phyloP scores from a whole-genome alignment of 2,888 invertebrate species.

The Rhopalosiphum nymphaeae region DNA sequence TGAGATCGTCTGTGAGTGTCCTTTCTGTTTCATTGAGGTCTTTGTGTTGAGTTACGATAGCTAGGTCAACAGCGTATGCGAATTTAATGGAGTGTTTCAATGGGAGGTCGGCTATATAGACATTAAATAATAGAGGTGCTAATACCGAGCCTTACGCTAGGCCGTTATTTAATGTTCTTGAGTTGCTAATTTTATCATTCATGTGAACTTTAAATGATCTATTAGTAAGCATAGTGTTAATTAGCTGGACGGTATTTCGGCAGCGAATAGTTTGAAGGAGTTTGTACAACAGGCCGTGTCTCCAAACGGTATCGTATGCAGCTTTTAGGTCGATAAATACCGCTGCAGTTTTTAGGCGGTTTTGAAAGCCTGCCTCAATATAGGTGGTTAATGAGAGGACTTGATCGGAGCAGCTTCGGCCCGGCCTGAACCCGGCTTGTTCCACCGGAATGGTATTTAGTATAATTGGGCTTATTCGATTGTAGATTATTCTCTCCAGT shows the following conservation, averaged over 20 bases:
- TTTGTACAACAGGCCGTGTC: conserved; percentile 61
- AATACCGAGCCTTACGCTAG: conserved; percentile 62
- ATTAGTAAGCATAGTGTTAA: conserved; percentile 47
- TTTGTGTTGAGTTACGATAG: conserved; percentile 20
- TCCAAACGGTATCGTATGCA: conserved; percentile 65
- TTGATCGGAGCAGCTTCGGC: conserved; percentile 38
- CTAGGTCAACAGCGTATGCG: conserved; percentile 62
- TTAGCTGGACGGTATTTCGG: conserved; percentile 20
- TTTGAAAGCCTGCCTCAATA: conserved; percentile 65
- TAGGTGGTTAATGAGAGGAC: conserved; percentile 57
- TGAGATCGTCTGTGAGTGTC: conserved; percentile 41
- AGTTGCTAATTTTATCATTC: conserved; percentile 25
- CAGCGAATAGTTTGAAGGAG: conserved; percentile 37
- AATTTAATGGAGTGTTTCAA: conserved; percentile 54
- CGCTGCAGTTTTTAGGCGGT: conserved; percentile 59
- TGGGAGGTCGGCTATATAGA: conserved; percentile 64
- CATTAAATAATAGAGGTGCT: conserved; percentile 61
- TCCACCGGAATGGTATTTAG: conserved; percentile 35
- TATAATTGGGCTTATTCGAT: conserved; percentile 34
- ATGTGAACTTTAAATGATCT: conserved; percentile 44
- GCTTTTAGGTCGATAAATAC: conserved; percentile 63
- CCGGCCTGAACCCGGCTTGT: conserved; percentile 50
- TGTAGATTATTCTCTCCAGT: conserved; percentile 43
- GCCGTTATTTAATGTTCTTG: conserved; percentile 61
- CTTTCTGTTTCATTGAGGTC: conserved; percentile 37